Conservation (phyloP, 1,140 invertebrate species). For the Drosophila lacertosa region DNA sequence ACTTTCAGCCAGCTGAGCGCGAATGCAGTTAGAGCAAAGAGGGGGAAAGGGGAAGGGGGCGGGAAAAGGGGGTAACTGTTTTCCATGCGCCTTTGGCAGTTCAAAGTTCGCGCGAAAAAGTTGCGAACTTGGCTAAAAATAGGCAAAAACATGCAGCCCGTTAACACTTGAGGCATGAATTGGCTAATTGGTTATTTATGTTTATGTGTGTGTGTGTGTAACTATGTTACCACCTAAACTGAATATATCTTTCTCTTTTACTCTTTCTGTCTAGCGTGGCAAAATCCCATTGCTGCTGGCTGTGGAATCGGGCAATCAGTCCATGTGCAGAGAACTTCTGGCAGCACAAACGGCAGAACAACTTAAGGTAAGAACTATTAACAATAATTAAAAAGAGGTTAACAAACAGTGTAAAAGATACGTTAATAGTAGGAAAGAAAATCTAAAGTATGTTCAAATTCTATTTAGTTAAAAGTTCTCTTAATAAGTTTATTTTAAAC, state of each 20-base stretch:
- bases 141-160: conserved; percentile 64
- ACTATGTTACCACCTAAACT: conserved; percentile 41
- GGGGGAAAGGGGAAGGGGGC: not conserved
- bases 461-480: too few species aligned
- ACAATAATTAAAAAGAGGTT: not conserved
- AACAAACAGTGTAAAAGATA: not conserved
- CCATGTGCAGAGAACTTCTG: conserved; percentile 95
- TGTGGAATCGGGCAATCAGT: conserved; percentile 96
- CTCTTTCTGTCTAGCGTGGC: conserved; percentile 90
- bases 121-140: conserved; percentile 80
- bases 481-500: too few species aligned
- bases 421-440: not conserved
- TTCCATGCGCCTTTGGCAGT: conserved; percentile 44
- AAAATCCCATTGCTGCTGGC: conserved; percentile 96
- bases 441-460: not conserved
- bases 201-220: conserved; percentile 30
- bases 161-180: conserved; percentile 81
- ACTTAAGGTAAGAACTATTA: conserved; percentile 85
- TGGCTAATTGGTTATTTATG: conserved; percentile 81
- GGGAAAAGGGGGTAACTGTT: not conserved
- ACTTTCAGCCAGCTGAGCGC: conserved; percentile 30
- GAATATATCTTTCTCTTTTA: conserved; percentile 83
- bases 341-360: conserved; percentile 92
- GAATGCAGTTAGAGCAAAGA: not conserved
- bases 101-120: conserved; percentile 77